Evolutionary conservation across 2,797 vertebrate genomes (phyloP).

Genomic region (Selene dorsalis): DNA sequence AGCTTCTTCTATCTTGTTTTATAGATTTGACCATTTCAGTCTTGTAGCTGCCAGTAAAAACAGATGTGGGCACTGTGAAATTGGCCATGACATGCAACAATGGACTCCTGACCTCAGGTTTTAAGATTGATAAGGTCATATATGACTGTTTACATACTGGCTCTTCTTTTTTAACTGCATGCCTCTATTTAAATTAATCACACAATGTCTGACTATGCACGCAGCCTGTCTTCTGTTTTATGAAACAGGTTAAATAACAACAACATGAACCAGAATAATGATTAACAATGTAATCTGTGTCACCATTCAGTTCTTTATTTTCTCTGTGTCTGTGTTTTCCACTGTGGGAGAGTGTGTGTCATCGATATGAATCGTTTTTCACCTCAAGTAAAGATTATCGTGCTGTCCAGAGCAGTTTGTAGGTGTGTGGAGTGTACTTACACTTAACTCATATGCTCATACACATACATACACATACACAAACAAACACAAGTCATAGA

Average conservation of each 20-base stretch:
- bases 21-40: neutral
- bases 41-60: neutral
- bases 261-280: conserved; percentile 9
- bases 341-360: conserved; percentile 12
- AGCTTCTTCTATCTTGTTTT: neutral
- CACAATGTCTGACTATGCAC: neutral
- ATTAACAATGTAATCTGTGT: conserved; percentile 16
- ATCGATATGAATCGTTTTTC: conserved; percentile 39
- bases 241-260: conserved; percentile 12
- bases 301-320: conserved; percentile 8
- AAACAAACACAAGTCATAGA: conserved; percentile 45
- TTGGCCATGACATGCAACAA: neutral
- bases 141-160: neutral
- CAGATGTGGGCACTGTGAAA: neutral
- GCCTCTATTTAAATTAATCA: neutral
- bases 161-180: neutral
- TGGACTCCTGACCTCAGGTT: neutral
- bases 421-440: conserved; percentile 39
- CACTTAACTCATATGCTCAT: conserved; percentile 52
- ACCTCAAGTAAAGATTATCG: conserved; percentile 30
- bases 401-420: conserved; percentile 20
- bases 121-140: neutral
- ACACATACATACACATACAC: conserved; percentile 33
- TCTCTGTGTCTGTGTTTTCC: conserved; percentile 8
- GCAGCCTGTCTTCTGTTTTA: neutral